phyloP scores from a whole-genome alignment of 2,888 invertebrate species.

The Chydorus sphaericus region DNA sequence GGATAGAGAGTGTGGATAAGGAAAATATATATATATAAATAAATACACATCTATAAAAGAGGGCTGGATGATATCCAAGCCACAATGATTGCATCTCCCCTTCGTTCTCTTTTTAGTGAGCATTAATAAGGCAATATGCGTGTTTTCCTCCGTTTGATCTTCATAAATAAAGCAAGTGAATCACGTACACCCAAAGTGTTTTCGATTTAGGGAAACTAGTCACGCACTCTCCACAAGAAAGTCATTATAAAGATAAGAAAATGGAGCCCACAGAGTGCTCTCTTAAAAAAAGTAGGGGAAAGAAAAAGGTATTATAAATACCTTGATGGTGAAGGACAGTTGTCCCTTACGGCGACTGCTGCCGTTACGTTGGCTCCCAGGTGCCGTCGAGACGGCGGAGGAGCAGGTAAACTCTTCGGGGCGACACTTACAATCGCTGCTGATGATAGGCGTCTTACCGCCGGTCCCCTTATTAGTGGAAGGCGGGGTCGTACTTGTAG shows the following conservation, averaged over 20 bases:
- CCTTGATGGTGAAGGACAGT: conserved; percentile 6
- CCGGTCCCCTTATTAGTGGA: too few relatives aligned
- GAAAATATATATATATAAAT: too few relatives aligned
- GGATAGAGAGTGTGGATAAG: not conserved
- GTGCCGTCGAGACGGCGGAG: not conserved
- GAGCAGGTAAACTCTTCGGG: conserved; percentile 5
- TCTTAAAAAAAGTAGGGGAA: not conserved
- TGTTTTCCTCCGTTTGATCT: not conserved
- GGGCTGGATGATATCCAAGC: not conserved
- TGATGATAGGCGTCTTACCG: not conserved
- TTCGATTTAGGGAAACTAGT: not conserved
- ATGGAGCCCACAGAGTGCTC: not conserved
- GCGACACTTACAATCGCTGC: not conserved
- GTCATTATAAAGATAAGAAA: not conserved
- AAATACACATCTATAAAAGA: too few relatives aligned
- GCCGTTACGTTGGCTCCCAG: not conserved
- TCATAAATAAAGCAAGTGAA: not conserved
- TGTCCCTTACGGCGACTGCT: conserved; percentile 5
- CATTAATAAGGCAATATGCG: too few relatives aligned
- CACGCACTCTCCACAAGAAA: not conserved
- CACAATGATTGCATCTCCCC: not conserved
- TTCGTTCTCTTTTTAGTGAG: not conserved
- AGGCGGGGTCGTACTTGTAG: not conserved
- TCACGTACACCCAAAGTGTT: not conserved
- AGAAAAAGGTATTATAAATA: not conserved